A percentile compares a stretch with the other conserved stretches of the same genome.
These are phyloP conservation scores for Pemphredon lugubris DNA, from an alignment of 2,888 invertebrate genomes.

Conservation along the genomic window DNA sequence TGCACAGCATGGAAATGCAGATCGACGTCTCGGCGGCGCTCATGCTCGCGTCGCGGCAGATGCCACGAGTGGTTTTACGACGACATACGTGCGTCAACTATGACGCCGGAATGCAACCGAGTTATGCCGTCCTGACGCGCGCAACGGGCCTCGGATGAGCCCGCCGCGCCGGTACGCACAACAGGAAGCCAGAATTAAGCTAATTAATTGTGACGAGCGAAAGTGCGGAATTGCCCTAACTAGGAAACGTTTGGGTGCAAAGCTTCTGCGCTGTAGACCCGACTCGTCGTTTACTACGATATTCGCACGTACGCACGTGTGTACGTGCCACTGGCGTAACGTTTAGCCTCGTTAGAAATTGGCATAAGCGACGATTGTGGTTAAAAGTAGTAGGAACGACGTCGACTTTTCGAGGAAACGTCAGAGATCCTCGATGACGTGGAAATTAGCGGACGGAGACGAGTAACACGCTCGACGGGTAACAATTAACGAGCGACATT, in stretches of 20 bases:
- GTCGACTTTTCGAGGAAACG: background rate
- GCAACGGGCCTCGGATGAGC: constrained; percentile 17
- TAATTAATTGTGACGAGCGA: constrained; percentile 76
- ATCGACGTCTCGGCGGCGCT: constrained; percentile 71
- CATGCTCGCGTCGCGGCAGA: constrained; percentile 60
- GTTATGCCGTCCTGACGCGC: constrained; percentile 50
- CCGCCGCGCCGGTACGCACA: constrained; percentile 53
- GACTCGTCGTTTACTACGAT: background rate
- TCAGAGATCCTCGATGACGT: too few relatives aligned
- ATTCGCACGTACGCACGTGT: background rate
- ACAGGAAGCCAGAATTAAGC: constrained; percentile 78
- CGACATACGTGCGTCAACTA: constrained; percentile 58
- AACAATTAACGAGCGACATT: too few relatives aligned
- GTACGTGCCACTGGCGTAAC: constrained; percentile 5
- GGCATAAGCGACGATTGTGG: too few relatives aligned
- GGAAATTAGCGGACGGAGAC: too few relatives aligned
- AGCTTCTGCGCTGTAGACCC: background rate
- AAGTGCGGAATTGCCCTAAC: constrained; percentile 73
- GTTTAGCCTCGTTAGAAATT: too few relatives aligned
- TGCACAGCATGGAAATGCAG: constrained; percentile 77
- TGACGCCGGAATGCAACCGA: constrained; percentile 57
- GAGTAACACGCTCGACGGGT: too few relatives aligned
- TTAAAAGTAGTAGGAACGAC: too few relatives aligned
- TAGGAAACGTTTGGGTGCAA: constrained; percentile 65
- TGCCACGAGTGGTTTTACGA: constrained; percentile 43